Evolutionary conservation across 1,140 invertebrate genomes (phyloP).

Genomic region (Drosophila asahinai): DNA sequence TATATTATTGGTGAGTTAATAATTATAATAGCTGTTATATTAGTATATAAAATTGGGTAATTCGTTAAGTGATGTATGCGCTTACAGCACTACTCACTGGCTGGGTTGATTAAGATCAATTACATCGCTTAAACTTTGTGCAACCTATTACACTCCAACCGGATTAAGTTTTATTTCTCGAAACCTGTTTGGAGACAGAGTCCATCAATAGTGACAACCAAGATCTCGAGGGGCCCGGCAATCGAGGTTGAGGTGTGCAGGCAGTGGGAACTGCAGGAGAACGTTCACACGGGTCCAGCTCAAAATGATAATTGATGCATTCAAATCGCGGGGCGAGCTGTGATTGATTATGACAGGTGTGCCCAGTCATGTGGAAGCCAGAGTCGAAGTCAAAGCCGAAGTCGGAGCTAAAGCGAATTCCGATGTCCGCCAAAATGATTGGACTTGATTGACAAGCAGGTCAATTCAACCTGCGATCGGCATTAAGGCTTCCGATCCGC

Average conservation of each 20-base stretch:
- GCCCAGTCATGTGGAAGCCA: slow-evolving; percentile 71
- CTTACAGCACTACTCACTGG: slow-evolving; percentile 33
- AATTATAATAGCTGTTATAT: background rate
- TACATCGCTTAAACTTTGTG: slow-evolving; percentile 17
- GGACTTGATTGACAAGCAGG: slow-evolving; percentile 75
- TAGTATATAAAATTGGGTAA: slow-evolving; percentile 2
- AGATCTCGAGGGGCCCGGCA: background rate
- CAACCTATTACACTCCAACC: slow-evolving; percentile 36
- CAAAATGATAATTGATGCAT: slow-evolving; percentile 73
- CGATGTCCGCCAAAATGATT: slow-evolving; percentile 72
- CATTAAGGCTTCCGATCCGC: slow-evolving; percentile 47
- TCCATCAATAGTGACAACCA: slow-evolving; percentile 49
- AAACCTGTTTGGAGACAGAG: slow-evolving; percentile 42
- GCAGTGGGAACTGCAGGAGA: slow-evolving; percentile 23
- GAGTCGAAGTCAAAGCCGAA: slow-evolving; percentile 14
- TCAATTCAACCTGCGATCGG: slow-evolving; percentile 57
- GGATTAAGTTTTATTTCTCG: slow-evolving; percentile 28
- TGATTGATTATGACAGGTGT: slow-evolving; percentile 79
- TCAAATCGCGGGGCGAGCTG: slow-evolving; percentile 63
- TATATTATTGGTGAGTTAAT: background rate
- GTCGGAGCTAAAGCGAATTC: slow-evolving; percentile 53
- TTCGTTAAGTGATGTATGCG: slow-evolving; percentile 2
- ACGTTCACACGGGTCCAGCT: slow-evolving; percentile 69
- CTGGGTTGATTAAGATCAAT: slow-evolving; percentile 48
- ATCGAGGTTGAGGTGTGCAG: slow-evolving; percentile 8